phyloP scores from a whole-genome alignment of 2,888 invertebrate genomes.

The Cataglyphis cursor region DNA sequence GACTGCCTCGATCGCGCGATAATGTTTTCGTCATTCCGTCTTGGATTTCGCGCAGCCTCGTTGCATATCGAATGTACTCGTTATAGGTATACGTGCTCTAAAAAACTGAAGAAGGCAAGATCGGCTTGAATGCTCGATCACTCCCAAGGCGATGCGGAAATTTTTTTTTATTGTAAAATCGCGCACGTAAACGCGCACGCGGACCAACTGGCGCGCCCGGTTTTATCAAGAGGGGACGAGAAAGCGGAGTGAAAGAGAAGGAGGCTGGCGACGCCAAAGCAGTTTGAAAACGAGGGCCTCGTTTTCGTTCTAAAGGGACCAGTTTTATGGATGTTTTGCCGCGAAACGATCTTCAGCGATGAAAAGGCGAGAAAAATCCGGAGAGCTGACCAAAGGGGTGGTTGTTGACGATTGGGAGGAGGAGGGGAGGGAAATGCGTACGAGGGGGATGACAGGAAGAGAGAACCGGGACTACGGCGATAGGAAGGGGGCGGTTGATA shows the following conservation, averaged over 20 bases:
- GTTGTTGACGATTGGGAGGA: slow-evolving; percentile 29
- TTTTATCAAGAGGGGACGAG: slow-evolving; percentile 4
- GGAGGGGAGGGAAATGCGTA: slow-evolving; percentile 23
- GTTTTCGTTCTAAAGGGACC: slow-evolving; percentile 61
- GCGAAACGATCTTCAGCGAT: slow-evolving; percentile 44
- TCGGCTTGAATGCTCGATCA: slow-evolving; percentile 28
- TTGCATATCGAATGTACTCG: slow-evolving; percentile 38
- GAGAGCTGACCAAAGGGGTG: slow-evolving; percentile 51
- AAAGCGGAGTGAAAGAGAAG: slow-evolving; percentile 2
- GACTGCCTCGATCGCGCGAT: not conserved
- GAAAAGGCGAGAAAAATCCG: slow-evolving; percentile 60
- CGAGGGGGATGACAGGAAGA: not conserved
- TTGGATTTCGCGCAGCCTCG: slow-evolving; percentile 30
- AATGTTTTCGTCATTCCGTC: not conserved
- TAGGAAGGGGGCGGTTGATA: slow-evolving; percentile 29
- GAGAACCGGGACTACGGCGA: not conserved
- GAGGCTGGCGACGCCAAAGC: not conserved
- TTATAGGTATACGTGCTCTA: not conserved
- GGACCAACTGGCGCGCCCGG: slow-evolving; percentile 42
- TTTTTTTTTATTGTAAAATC: slow-evolving; percentile 58
- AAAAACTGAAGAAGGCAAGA: not conserved
- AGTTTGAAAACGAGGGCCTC: slow-evolving; percentile 52
- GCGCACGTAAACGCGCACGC: slow-evolving; percentile 34
- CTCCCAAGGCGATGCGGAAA: slow-evolving; percentile 24
- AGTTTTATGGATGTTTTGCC: slow-evolving; percentile 67